Evolutionary conservation across 1,140 invertebrate species (phyloP), one percentile per base, ranked within the genome.

Genomic region (Habropoda laboriosa): DNA sequence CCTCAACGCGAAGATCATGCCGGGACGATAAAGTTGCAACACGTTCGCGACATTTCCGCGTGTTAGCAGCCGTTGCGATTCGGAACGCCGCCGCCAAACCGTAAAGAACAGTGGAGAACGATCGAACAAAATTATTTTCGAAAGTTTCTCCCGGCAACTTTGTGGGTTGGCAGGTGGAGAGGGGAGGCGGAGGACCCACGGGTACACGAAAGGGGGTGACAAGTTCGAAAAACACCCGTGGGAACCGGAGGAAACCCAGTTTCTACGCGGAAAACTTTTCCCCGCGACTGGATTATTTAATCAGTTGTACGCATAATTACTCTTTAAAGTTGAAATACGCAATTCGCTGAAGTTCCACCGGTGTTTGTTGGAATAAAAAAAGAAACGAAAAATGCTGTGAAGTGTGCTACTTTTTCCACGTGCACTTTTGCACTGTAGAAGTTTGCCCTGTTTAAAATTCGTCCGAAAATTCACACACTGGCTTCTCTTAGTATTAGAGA

Each of bases 211-310:
- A 47, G 55, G 60, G 58, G 57, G 49, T 53, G 79, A 76, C 70
- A 71, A 75, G 51, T 82, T 61, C 66, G 58, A 85, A 78, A 84
- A 75, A 73, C 74, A 79, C 64, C 57, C 51, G 21, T 10, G 79
- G 45, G 64, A 67, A 32, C 57, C 64, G 45, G n/a, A 12, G 24
- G 70, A 51, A 35, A 78, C 61, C 72, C n/a, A 40, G 60, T 51
- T 51, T 38, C 66, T 45, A n/a, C 60, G 40, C 42, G 66, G 74
- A 38, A 35, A 86, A 85, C 74, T 85, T 81, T 78, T 42, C 49
- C 64, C 49, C 64, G 63, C 61, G 45, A 49, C 55, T 74, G 79
- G 75, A 79, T 85, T 85, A 86, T 86, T 82, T 86, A 86, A 77
- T 64, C 73, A n/a, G 51, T 51, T 73, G 58, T 66, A 77, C 55